phyloP scores from a whole-genome alignment of 2,113 vertebrate species.

The Orthochromis malagaraziensis region DNA sequence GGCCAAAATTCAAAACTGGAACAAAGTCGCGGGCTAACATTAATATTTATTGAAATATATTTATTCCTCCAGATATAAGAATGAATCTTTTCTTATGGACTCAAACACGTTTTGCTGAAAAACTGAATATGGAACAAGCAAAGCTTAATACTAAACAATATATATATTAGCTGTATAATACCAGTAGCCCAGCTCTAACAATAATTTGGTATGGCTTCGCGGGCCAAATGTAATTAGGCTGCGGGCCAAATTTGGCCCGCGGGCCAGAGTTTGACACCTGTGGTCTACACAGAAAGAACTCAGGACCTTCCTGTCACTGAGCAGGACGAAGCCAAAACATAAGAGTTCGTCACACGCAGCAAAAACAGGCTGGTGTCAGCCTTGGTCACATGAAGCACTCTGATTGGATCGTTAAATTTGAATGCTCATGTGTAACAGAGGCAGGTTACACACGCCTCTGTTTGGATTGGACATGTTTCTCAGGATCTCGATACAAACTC shows the following conservation, averaged over 20 bases:
- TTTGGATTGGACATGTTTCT: neutral
- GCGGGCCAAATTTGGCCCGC: accelerated
- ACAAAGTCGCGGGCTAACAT: neutral
- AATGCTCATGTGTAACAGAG: neutral
- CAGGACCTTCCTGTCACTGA: neutral
- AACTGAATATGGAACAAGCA: neutral
- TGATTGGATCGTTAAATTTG: neutral
- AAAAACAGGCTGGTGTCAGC: neutral
- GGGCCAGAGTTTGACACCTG: neutral
- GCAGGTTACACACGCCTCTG: neutral
- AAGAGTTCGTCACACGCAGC: neutral
- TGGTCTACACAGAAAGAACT: accelerated
- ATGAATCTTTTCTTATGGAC: accelerated
- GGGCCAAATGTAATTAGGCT: neutral
- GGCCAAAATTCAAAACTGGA: neutral
- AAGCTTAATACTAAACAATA: neutral
- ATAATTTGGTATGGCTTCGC: accelerated
- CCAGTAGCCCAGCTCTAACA: accelerated
- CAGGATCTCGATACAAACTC: neutral
- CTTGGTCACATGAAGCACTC: neutral
- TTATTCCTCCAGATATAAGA: accelerated
- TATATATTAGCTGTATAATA: neutral
- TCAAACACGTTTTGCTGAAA: neutral
- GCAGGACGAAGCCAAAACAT: neutral
- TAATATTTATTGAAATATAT: neutral